Percentiles rank a stretch among this genome's conserved stretches.
phyloP scores from a whole-genome alignment of 2,797 vertebrate species.

The Oreonectes daqikongensis region DNA sequence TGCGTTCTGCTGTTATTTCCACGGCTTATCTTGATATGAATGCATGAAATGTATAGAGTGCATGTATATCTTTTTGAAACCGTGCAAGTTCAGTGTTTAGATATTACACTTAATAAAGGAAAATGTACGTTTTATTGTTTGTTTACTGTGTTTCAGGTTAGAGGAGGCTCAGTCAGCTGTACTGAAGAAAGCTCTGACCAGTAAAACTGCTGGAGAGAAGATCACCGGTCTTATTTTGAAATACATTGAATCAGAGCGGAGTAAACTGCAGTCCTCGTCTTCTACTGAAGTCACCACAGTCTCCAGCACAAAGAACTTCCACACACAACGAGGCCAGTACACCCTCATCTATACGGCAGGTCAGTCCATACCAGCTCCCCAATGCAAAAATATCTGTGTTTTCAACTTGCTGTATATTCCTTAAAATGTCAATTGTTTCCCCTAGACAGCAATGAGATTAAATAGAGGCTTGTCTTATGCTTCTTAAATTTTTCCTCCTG shows the following conservation, averaged over 20 bases:
- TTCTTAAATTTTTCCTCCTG: background rate
- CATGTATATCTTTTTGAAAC: background rate
- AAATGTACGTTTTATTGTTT: background rate
- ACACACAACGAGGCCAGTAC: conserved; percentile 69
- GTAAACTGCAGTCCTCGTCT: conserved; percentile 49
- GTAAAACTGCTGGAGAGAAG: conserved; percentile 67
- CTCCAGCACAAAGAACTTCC: conserved; percentile 62
- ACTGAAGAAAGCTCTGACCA: conserved; percentile 68
- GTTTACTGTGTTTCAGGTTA: conserved; percentile 60
- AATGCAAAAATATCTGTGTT: background rate
- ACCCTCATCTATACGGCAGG: conserved; percentile 62
- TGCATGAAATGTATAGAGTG: conserved; percentile 3
- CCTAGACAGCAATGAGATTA: background rate
- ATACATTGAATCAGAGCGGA: conserved; percentile 72
- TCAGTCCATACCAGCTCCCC: conserved; percentile 46
- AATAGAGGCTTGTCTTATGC: background rate
- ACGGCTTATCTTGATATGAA: conserved; percentile 21
- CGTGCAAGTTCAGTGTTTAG: no score
- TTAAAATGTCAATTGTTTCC: background rate
- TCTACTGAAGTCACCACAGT: conserved; percentile 21
- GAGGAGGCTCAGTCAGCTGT: conserved; percentile 72
- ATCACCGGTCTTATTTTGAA: conserved; percentile 73
- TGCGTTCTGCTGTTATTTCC: conserved; percentile 28
- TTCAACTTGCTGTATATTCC: background rate
- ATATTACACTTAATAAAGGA: background rate